Percentiles rank a stretch among this genome's conserved stretches.
Evolutionary conservation across 2,888 invertebrate genomes (phyloP).

Genomic region (Oscheius sp.): DNA sequence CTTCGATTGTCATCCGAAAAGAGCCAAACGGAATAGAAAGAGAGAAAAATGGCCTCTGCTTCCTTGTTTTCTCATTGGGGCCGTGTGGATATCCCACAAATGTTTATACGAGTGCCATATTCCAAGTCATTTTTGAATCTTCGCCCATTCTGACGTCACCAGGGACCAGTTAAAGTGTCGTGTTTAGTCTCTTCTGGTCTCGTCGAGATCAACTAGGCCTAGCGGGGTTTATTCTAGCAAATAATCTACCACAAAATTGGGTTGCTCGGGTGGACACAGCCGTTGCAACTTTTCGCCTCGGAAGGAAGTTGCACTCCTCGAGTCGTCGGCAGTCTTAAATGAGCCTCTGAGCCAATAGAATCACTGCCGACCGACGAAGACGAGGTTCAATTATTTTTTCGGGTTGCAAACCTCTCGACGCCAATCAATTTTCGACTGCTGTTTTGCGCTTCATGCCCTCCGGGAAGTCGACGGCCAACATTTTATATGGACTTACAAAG

Average conservation of each 20-base stretch:
- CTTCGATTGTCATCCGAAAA: conserved; percentile 13
- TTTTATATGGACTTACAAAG: conserved; percentile 33
- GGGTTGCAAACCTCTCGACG: conserved; percentile 12
- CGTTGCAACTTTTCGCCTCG: background rate
- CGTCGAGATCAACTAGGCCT: no score
- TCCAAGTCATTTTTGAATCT: background rate
- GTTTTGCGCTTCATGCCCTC: conserved; percentile 22
- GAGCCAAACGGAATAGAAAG: background rate
- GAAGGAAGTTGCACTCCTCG: conserved; percentile 33
- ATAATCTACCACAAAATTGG: no score
- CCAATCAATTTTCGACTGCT: conserved; percentile 16
- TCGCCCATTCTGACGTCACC: background rate
- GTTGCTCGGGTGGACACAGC: background rate
- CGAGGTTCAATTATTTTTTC: conserved; percentile 8
- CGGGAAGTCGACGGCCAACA: conserved; percentile 22
- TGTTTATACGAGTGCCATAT: background rate
- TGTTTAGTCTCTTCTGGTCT: no score
- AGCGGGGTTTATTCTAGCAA: no score
- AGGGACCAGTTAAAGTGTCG: background rate
- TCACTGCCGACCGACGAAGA: background rate
- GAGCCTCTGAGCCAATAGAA: conserved; percentile 32
- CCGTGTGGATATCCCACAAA: background rate
- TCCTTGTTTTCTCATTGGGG: background rate
- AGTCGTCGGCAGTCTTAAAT: conserved; percentile 18
- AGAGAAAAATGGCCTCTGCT: background rate